These are phyloP conservation scores for Lordiphosa fenestrarum DNA, from an alignment of 2,888 invertebrate genomes.

Conservation along the genomic window DNA sequence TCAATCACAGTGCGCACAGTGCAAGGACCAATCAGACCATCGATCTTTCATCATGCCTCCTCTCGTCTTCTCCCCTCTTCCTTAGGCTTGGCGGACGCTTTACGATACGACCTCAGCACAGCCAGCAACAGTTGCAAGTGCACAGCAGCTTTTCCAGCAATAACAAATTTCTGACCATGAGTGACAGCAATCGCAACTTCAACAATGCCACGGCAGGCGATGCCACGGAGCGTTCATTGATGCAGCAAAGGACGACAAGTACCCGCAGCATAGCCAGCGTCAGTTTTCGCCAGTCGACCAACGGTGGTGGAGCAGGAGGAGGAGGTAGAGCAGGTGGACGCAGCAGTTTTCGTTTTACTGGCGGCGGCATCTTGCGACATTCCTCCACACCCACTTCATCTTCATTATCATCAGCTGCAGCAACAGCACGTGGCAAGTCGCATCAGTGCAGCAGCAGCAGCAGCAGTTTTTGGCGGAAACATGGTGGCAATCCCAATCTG, in stretches of 20 bases:
- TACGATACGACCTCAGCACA: conserved; percentile 78
- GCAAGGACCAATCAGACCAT: conserved; percentile 25
- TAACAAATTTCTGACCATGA: conserved; percentile 61
- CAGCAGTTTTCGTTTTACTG: conserved; percentile 34
- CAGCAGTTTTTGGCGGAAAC: conserved; percentile 69
- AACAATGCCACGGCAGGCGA: conserved; percentile 41
- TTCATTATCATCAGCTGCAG: conserved; percentile 38
- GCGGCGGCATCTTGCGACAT: conserved; percentile 66
- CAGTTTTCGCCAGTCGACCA: conserved; percentile 56
- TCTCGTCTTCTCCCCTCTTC: not conserved
- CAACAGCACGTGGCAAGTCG: conserved; percentile 40
- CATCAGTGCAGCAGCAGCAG: conserved; percentile 14
- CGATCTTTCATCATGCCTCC: conserved; percentile 21
- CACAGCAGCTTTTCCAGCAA: conserved; percentile 65
- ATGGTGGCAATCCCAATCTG: conserved; percentile 72
- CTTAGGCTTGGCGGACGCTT: conserved; percentile 78
- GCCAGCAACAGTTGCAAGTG: conserved; percentile 78
- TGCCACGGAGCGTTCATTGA: conserved; percentile 40
- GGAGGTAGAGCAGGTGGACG: conserved; percentile 9
- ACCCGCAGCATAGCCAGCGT: conserved; percentile 48
- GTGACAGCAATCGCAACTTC: conserved; percentile 74
- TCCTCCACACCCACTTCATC: conserved; percentile 58
- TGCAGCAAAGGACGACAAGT: conserved; percentile 46
- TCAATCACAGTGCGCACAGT: conserved; percentile 42
- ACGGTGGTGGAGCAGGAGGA: conserved; percentile 29